Evolutionary conservation across 2,888 invertebrate genomes (phyloP).

Genomic region (Noctua janthina): DNA sequence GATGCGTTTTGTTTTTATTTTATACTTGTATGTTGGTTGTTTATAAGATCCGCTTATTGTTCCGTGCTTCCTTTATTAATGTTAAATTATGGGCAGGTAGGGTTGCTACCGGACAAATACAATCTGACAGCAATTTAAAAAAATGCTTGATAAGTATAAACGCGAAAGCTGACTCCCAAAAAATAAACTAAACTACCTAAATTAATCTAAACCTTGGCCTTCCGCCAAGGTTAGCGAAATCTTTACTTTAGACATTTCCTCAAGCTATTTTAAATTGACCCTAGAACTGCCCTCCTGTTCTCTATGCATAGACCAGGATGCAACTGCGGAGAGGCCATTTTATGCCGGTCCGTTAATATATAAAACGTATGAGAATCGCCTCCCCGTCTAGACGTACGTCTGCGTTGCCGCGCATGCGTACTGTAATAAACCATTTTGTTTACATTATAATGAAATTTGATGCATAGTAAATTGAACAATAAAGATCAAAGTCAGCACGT

Average conservation of each 20-base stretch:
- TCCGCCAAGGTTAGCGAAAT: conserved; percentile 76
- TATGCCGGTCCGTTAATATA: conserved; percentile 65
- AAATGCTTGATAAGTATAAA: neutral
- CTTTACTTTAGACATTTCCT: conserved; percentile 70
- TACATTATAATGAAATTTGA: conserved; percentile 66
- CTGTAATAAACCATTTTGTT: conserved; percentile 63
- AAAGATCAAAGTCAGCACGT: conserved; percentile 55
- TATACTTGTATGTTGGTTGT: conserved; percentile 13
- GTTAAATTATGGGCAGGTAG: conserved; percentile 47
- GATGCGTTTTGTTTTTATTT: conserved; percentile 38
- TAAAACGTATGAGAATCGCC: conserved; percentile 71
- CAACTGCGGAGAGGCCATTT: conserved; percentile 63
- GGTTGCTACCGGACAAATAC: neutral
- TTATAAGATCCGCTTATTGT: conserved; percentile 61
- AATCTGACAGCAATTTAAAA: neutral
- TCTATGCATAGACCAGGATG: conserved; percentile 45
- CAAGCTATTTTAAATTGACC: conserved; percentile 66
- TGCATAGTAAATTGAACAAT: conserved; percentile 63
- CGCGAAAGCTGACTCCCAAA: neutral
- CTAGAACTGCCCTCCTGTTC: conserved; percentile 39
- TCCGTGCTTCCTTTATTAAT: conserved; percentile 59
- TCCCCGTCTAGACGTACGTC: conserved; percentile 85
- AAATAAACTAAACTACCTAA: conserved; percentile 40
- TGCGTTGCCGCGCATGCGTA: conserved; percentile 80
- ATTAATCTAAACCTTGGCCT: conserved; percentile 71